Conservation (phyloP, 2,888 invertebrate genomes). For the Lapara coniferarum region DNA sequence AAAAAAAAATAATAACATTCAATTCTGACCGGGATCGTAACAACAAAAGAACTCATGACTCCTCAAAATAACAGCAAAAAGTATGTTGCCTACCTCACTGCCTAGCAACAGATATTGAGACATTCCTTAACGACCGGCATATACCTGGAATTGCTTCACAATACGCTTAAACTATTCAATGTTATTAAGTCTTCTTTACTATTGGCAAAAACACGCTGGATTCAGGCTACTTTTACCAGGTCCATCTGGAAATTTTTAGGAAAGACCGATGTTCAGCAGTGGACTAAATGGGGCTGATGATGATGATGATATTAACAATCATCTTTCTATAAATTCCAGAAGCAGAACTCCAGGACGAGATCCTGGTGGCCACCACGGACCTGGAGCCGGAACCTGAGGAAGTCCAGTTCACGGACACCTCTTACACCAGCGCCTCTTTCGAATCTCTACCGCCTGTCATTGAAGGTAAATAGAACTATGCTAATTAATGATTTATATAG, state of each 20-base stretch:
- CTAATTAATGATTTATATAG: background rate
- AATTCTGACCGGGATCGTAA: no score
- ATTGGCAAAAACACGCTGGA: no score
- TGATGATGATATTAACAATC: background rate
- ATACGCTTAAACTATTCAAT: no score
- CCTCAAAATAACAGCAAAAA: no score
- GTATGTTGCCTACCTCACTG: no score
- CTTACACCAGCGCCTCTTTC: constrained; percentile 74
- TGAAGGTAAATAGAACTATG: constrained; percentile 49
- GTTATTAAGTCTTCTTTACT: background rate
- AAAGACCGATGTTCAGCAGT: background rate
- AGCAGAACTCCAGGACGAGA: constrained; percentile 55
- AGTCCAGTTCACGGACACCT: constrained; percentile 72
- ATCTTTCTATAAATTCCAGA: constrained; percentile 45
- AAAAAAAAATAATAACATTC: no score
- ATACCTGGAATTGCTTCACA: no score
- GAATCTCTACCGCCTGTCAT: constrained; percentile 63
- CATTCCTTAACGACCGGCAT: no score
- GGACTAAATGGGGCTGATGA: no score
- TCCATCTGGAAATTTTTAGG: background rate
- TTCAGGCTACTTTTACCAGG: no score
- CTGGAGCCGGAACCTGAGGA: constrained; percentile 64
- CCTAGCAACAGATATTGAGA: no score
- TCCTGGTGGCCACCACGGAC: constrained; percentile 55
- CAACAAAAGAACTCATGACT: no score